phyloP scores from a whole-genome alignment of 2,888 invertebrate species.

The Margaritifera margaritifera region DNA sequence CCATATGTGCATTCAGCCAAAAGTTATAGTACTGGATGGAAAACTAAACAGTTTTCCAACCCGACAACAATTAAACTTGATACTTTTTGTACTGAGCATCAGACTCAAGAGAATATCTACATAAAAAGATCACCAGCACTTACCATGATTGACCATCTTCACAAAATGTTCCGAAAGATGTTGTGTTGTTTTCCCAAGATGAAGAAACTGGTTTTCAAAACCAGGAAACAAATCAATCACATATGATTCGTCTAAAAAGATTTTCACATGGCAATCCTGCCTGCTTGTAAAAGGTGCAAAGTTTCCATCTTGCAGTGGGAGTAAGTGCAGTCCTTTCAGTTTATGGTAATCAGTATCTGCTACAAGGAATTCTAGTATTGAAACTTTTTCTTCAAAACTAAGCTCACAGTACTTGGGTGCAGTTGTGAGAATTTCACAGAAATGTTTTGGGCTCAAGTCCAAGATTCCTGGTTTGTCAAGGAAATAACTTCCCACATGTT shows the following conservation, averaged over 20 bases:
- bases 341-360: not conserved
- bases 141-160: slow-evolving; percentile 7
- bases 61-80: no score
- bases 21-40: no score
- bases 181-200: not conserved
- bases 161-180: not conserved
- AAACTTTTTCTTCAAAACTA: no score
- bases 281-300: slow-evolving; percentile 12
- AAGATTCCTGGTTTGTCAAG: not conserved
- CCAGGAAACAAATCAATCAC: slow-evolving; percentile 26
- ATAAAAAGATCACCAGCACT: not conserved
- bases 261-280: not conserved
- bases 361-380: slow-evolving; percentile 13
- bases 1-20: no score
- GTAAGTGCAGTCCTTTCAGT: slow-evolving; percentile 15
- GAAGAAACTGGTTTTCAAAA: slow-evolving; percentile 16
- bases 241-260: slow-evolving; percentile 13
- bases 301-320: slow-evolving; percentile 20
- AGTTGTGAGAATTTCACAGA: no score
- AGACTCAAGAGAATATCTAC: no score
- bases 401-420: no score
- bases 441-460: no score
- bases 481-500: slow-evolving; percentile 3
- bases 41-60: no score
- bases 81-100: no score